Percentiles rank a stretch among this genome's conserved stretches.
Conservation (phyloP, 2,888 invertebrate species). For the Lepidocyrtinus sp. region DNA sequence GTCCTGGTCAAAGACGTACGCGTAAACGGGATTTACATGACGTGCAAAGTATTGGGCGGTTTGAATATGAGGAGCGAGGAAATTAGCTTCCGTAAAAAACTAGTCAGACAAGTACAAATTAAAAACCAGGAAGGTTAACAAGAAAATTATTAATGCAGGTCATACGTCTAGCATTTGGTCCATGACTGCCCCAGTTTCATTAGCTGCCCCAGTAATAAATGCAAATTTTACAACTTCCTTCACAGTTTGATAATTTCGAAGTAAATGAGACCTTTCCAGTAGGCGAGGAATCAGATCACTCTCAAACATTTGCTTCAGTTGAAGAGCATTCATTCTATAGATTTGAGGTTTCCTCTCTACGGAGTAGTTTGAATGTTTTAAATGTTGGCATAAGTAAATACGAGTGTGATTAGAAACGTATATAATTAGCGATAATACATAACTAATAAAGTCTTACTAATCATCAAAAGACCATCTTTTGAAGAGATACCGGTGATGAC, state of each 20-base stretch:
- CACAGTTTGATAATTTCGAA: slow-evolving; percentile 64
- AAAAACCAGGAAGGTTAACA: background rate
- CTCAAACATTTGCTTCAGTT: slow-evolving; percentile 68
- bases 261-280: slow-evolving; percentile 65
- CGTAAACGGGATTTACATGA: slow-evolving; percentile 66
- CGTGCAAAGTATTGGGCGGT: slow-evolving; percentile 74
- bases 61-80: slow-evolving; percentile 76
- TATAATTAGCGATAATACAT: background rate
- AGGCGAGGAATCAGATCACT: slow-evolving; percentile 66
- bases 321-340: slow-evolving; percentile 65
- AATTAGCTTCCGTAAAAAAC: slow-evolving; percentile 77
- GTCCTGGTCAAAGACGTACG: slow-evolving; percentile 69
- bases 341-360: slow-evolving; percentile 66
- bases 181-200: slow-evolving; percentile 68
- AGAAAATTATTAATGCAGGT: too few relatives aligned
- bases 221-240: slow-evolving; percentile 70
- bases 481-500: slow-evolving; percentile 81
- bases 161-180: slow-evolving; percentile 69
- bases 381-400: slow-evolving; percentile 7
- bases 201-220: slow-evolving; percentile 68
- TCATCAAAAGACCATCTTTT: slow-evolving; percentile 78
- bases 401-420: background rate
- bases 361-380: slow-evolving; percentile 15
- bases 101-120: slow-evolving; percentile 55
- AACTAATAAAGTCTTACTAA: slow-evolving; percentile 72